phyloP scores from a whole-genome alignment of 2,888 invertebrate species.

The Lepidocyrtoides sp. region DNA sequence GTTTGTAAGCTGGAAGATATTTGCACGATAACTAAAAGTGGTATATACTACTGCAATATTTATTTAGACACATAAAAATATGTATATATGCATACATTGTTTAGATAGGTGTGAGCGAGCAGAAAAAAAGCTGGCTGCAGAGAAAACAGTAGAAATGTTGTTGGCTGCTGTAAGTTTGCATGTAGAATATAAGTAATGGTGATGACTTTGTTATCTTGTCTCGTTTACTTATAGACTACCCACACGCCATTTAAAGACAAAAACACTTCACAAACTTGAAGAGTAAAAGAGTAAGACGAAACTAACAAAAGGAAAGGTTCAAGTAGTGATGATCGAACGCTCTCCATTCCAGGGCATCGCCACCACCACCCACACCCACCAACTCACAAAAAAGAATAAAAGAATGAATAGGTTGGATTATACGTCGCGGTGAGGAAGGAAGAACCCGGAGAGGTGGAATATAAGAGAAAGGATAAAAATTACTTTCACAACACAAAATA shows the following conservation, averaged over 20 bases:
- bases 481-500: slow-evolving; percentile 26
- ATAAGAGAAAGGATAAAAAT: slow-evolving; percentile 57
- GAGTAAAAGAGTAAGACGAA: not conserved
- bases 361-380: not conserved
- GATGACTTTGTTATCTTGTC: not conserved
- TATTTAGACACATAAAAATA: no score
- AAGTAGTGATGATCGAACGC: slow-evolving; percentile 37
- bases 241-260: slow-evolving; percentile 12
- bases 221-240: not conserved
- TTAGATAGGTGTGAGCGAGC: not conserved
- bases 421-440: not conserved
- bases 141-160: not conserved
- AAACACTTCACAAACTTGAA: not conserved
- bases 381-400: not conserved
- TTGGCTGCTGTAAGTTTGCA: no score
- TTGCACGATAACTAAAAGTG: not conserved
- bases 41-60: not conserved
- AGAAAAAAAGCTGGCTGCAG: not conserved
- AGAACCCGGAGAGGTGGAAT: not conserved
- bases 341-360: slow-evolving; percentile 9
- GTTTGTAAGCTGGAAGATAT: not conserved
- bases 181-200: no score
- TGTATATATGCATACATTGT: not conserved
- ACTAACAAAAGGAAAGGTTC: slow-evolving; percentile 2
- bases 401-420: not conserved